Conservation (phyloP, 2,113 vertebrate genomes). For the Eudorcas thomsonii region DNA sequence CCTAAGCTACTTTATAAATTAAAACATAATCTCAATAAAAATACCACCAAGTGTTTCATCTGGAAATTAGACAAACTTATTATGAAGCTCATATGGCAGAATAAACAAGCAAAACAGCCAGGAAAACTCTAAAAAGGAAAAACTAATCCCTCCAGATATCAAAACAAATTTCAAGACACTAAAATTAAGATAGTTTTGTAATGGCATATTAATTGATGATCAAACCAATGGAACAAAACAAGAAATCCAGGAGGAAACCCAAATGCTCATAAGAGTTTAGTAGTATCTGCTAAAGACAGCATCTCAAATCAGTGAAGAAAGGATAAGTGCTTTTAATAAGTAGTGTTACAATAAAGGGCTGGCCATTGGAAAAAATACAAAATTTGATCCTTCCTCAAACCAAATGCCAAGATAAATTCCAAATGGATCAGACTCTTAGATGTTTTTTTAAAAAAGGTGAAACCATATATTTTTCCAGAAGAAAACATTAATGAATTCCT, state of each 20-base stretch:
- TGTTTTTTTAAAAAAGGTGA: not conserved
- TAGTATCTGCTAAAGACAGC: not conserved
- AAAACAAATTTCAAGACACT: constrained; percentile 14
- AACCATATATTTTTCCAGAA: not conserved
- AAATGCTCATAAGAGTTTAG: not conserved
- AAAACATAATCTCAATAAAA: not conserved
- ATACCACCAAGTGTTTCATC: not conserved
- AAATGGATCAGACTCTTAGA: not conserved
- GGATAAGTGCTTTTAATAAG: not conserved
- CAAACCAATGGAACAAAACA: not conserved
- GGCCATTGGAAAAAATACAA: not conserved
- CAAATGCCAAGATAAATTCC: constrained; percentile 5
- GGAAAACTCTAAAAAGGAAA: not conserved
- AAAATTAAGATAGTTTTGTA: constrained; percentile 5
- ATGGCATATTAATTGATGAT: not conserved
- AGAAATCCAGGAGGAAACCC: constrained; percentile 1
- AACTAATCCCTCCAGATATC: not conserved
- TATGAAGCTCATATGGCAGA: not conserved
- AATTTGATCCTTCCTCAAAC: not conserved
- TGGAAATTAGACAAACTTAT: not conserved
- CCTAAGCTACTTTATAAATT: not conserved
- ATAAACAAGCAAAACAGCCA: not conserved
- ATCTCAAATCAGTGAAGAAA: not conserved
- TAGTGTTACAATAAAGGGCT: not conserved
- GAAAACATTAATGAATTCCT: constrained; percentile 6